Conservation (phyloP, 2,888 invertebrate species). For the Macrosiphum euphorbiae region DNA sequence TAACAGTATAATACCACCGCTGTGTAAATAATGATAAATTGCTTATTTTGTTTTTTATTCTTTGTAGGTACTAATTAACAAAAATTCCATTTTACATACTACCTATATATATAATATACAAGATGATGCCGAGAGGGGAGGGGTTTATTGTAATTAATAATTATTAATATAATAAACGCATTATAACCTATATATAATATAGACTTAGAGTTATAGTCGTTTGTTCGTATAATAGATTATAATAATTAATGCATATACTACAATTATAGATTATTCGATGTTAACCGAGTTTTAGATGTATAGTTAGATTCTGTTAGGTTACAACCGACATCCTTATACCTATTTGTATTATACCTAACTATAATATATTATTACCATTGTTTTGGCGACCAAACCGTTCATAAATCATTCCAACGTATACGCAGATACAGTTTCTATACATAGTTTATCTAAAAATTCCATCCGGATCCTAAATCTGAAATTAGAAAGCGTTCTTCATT, state of each 20-base stretch:
- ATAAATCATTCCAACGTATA: not conserved
- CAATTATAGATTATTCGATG: not conserved
- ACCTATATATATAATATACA: too few species aligned
- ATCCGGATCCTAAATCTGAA: not conserved
- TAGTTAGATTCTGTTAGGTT: not conserved
- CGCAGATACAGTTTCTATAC: not conserved
- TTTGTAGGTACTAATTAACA: not conserved
- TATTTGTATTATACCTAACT: not conserved
- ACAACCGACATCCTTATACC: not conserved
- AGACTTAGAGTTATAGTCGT: too few species aligned
- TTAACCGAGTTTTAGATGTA: not conserved
- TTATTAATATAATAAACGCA: too few species aligned
- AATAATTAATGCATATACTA: too few species aligned
- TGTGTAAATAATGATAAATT: not conserved
- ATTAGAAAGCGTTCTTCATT: not conserved
- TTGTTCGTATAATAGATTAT: too few species aligned
- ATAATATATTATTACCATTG: not conserved
- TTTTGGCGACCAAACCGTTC: not conserved
- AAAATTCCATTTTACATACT: not conserved
- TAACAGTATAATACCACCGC: not conserved
- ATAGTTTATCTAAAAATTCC: not conserved
- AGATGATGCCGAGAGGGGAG: too few species aligned
- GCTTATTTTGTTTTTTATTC: not conserved
- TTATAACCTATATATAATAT: too few species aligned
- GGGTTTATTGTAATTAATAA: too few species aligned